Conservation (phyloP, 1,140 invertebrate species). For the Drosophila cardini region DNA sequence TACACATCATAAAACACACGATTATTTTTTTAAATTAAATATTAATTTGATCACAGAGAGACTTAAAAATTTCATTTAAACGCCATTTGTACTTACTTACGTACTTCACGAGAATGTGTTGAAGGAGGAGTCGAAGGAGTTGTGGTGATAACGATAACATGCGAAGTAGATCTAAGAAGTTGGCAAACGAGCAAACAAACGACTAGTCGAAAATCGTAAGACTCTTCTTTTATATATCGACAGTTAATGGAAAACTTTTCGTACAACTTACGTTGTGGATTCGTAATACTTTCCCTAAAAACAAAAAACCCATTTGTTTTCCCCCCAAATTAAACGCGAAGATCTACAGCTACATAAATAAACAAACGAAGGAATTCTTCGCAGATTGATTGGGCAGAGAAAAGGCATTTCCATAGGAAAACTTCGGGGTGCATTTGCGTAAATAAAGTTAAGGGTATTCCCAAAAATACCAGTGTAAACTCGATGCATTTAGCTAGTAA, state of each 20-base stretch:
- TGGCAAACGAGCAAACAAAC: slow-evolving; percentile 24
- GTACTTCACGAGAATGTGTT: slow-evolving; percentile 72
- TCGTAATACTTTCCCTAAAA: not conserved
- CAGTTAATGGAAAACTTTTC: not conserved
- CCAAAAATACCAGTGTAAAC: not conserved
- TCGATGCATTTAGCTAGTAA: not conserved
- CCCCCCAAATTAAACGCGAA: not conserved
- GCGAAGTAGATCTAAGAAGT: slow-evolving; percentile 48
- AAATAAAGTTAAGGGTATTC: not conserved
- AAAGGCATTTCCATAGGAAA: not conserved
- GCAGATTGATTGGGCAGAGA: no score
- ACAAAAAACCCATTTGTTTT: not conserved
- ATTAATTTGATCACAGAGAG: slow-evolving; percentile 55
- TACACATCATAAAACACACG: slow-evolving; percentile 62
- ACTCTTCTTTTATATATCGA: not conserved
- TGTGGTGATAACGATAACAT: slow-evolving; percentile 52
- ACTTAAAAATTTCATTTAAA: slow-evolving; percentile 84
- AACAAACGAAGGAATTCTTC: not conserved
- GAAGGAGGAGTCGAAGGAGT: slow-evolving; percentile 56
- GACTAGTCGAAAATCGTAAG: slow-evolving; percentile 37
- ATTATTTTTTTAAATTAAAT: slow-evolving; percentile 22
- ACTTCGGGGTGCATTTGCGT: not conserved
- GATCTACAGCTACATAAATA: not conserved
- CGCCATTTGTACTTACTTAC: slow-evolving; percentile 85
- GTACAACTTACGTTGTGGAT: not conserved